Conservation (phyloP, 2,888 invertebrate genomes). For the Cheiracanthium punctorium region DNA sequence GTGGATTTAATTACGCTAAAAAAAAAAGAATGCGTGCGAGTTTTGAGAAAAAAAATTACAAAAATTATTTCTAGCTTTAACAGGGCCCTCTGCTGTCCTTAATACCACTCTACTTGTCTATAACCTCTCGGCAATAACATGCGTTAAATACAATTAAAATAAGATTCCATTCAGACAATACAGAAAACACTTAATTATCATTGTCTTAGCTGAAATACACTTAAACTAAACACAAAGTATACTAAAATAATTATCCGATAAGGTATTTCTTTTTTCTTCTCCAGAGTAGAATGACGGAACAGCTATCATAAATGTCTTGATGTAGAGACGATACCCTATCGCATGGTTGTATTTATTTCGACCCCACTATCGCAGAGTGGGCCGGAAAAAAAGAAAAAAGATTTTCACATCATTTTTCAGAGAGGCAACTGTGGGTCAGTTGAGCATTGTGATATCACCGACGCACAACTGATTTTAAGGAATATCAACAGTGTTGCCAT, state of each 20-base stretch:
- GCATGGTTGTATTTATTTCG: slow-evolving; percentile 26
- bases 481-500: slow-evolving; percentile 7
- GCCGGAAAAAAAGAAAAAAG: background rate
- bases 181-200: too few relatives aligned
- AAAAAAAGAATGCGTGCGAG: too few relatives aligned
- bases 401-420: background rate
- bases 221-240: too few relatives aligned
- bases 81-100: too few relatives aligned
- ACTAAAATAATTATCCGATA: background rate
- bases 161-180: too few relatives aligned
- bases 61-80: too few relatives aligned
- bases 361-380: slow-evolving; percentile 28
- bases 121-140: too few relatives aligned
- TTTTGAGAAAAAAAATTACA: too few relatives aligned
- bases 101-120: too few relatives aligned
- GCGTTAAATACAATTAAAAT: too few relatives aligned
- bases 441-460: background rate
- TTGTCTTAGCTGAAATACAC: too few relatives aligned
- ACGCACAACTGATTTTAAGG: slow-evolving; percentile 3
- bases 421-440: background rate
- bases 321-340: slow-evolving; percentile 41
- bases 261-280: background rate
- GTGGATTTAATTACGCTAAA: too few relatives aligned
- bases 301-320: slow-evolving; percentile 8
- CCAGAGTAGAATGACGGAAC: background rate